phyloP scores from a whole-genome alignment of 2,113 vertebrate species.

The Piaya cayana region DNA sequence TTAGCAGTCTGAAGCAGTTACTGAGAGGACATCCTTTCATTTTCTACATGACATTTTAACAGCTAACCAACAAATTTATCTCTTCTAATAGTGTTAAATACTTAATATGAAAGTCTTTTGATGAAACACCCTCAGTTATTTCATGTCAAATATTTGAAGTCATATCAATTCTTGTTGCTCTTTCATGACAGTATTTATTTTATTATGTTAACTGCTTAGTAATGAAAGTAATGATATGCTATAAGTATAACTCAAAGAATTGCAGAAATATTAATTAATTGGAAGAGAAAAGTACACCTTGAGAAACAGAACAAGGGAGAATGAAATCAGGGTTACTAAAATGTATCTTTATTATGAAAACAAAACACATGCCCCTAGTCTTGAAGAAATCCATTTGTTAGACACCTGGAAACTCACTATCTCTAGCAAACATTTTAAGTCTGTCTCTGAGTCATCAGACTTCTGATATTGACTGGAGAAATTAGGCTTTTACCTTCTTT shows the following conservation, averaged over 20 bases:
- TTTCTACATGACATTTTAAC: background rate
- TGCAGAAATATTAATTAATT: background rate
- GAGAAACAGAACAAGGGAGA: background rate
- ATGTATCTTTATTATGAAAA: background rate
- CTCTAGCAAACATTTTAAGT: background rate
- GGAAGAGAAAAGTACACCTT: background rate
- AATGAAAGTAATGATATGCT: background rate
- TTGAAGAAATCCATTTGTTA: background rate
- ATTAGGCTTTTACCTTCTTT: background rate
- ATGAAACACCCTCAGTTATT: background rate
- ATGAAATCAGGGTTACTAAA: background rate
- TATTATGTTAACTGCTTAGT: background rate
- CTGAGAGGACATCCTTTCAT: background rate
- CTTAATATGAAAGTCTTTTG: background rate
- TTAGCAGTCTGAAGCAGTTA: rapidly evolving
- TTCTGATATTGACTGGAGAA: background rate
- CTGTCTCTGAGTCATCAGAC: background rate
- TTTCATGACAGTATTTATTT: background rate
- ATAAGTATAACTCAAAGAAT: background rate
- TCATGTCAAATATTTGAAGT: background rate
- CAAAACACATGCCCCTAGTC: background rate
- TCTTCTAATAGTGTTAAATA: background rate
- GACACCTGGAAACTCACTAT: background rate
- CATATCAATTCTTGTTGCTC: background rate
- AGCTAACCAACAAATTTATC: background rate